Conservation (phyloP, 1,140 invertebrate species). For the Proctacanthus coquilletti region DNA sequence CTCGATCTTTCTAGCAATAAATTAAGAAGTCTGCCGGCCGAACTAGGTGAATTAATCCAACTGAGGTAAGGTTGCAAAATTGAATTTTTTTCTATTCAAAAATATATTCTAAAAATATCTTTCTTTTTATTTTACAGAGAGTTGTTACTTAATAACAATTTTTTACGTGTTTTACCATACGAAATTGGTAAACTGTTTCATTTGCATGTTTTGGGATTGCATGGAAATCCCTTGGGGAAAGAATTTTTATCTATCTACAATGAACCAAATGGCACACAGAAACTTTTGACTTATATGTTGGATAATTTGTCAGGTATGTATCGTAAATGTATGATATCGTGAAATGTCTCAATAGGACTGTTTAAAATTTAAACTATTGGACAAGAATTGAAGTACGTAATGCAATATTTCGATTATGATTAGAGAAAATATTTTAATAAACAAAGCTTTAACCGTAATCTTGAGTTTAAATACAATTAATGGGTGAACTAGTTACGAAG, state of each 20-base stretch:
- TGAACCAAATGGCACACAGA: slow-evolving; percentile 84
- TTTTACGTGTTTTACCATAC: slow-evolving; percentile 81
- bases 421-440: too few species aligned
- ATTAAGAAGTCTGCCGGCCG: slow-evolving; percentile 79
- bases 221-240: slow-evolving; percentile 86
- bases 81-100: background rate
- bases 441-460: too few species aligned
- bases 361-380: too few species aligned
- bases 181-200: slow-evolving; percentile 97
- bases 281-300: slow-evolving; percentile 84
- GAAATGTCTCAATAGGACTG: too few species aligned
- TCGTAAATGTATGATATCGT: too few species aligned
- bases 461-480: too few species aligned
- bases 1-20: slow-evolving; percentile 92
- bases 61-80: slow-evolving; percentile 45
- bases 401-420: too few species aligned
- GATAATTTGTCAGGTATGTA: slow-evolving; percentile 83
- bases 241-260: slow-evolving; percentile 84
- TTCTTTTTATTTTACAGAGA: slow-evolving; percentile 49
- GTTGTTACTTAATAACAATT: slow-evolving; percentile 86
- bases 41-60: slow-evolving; percentile 87
- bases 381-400: too few species aligned
- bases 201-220: slow-evolving; percentile 74
- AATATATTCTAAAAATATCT: slow-evolving; percentile 1
- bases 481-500: too few species aligned